A percentile compares a stretch with the other conserved stretches of the same genome.
Conservation (phyloP, 2,113 vertebrate genomes). For the Tor tambroides region DNA sequence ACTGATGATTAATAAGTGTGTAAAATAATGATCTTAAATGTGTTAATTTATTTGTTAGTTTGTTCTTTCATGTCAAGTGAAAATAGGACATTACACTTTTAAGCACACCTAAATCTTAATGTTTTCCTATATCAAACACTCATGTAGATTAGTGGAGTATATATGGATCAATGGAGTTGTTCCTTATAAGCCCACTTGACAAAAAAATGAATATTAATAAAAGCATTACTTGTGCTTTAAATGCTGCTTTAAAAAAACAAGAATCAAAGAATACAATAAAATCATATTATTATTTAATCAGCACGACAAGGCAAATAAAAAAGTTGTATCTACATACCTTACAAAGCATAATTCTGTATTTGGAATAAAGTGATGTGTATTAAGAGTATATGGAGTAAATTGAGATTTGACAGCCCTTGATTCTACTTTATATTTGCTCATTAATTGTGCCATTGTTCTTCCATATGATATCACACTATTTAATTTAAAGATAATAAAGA, state of each 20-base stretch:
- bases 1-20: neutral
- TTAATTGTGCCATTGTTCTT: neutral
- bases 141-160: neutral
- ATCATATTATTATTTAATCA: neutral
- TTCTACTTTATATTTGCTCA: neutral
- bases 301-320: neutral
- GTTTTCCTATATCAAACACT: neutral
- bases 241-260: neutral
- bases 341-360: neutral
- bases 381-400: neutral
- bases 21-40: neutral
- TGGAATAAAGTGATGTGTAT: neutral
- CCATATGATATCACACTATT: neutral
- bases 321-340: neutral
- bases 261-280: neutral
- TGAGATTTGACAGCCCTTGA: neutral
- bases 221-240: neutral
- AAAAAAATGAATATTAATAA: neutral
- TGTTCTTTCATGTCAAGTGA: neutral
- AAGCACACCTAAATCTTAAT: neutral
- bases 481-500: neutral
- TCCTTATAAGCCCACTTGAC: neutral
- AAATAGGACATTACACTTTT: neutral
- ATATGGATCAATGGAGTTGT: neutral
- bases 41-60: neutral